Evolutionary conservation across 2,888 invertebrate genomes (phyloP).

Genomic region (Coenonympha arcania): DNA sequence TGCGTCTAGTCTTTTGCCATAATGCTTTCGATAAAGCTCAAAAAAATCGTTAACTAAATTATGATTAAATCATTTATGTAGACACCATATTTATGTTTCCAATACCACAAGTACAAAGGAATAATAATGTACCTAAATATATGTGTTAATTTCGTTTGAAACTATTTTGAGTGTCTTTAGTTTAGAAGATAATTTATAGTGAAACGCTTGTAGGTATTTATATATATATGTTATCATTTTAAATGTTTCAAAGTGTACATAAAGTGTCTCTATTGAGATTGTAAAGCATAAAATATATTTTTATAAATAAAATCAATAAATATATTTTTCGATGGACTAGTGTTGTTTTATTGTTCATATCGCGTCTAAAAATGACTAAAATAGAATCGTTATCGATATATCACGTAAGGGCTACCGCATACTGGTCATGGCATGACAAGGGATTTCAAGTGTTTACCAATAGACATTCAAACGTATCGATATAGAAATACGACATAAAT

Average conservation of each 20-base stretch:
- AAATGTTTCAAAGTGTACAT: constrained; percentile 35
- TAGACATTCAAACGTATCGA: too few species aligned
- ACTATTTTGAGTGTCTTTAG: constrained; percentile 14
- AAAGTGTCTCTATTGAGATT: constrained; percentile 60
- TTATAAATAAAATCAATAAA: constrained; percentile 62
- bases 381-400: too few species aligned
- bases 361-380: too few species aligned
- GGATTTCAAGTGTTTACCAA: too few species aligned
- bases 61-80: background rate
- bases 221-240: constrained; percentile 43
- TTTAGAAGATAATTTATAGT: constrained; percentile 31
- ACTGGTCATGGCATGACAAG: too few species aligned
- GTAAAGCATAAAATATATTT: constrained; percentile 52
- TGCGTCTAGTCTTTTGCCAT: background rate
- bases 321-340: constrained; percentile 32
- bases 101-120: constrained; percentile 39
- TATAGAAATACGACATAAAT: too few species aligned
- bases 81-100: constrained; percentile 11
- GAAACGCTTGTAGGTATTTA: constrained; percentile 33
- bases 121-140: constrained; percentile 1
- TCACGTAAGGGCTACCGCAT: too few species aligned
- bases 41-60: background rate
- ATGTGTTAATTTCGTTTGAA: constrained; percentile 6
- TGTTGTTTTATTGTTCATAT: constrained; percentile 13
- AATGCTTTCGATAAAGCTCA: background rate